Conservation (phyloP, 1,140 invertebrate genomes). For the Macrobrachium rosenbergii region DNA sequence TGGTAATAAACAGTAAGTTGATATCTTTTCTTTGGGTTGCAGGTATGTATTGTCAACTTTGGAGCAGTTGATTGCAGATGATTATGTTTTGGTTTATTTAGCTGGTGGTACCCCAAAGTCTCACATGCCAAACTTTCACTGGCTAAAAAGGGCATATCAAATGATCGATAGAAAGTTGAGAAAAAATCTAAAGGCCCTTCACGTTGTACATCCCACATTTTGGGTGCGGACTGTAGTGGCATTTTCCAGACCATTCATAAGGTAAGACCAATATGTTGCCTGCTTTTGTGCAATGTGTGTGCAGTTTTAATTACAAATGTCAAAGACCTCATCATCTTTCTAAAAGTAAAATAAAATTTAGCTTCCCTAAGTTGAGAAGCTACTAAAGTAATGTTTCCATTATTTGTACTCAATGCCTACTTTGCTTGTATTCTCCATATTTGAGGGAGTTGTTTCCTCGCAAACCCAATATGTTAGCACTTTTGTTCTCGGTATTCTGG, state of each 20-base stretch:
- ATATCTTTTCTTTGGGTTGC: slow-evolving; percentile 9
- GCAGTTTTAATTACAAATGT: neutral
- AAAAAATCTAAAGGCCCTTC: slow-evolving; percentile 87
- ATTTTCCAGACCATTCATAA: slow-evolving; percentile 87
- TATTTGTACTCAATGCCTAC: no score
- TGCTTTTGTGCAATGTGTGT: neutral
- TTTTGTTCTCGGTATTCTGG: no score
- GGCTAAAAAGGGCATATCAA: slow-evolving; percentile 84
- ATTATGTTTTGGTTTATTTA: slow-evolving; percentile 89
- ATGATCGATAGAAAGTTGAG: slow-evolving; percentile 82
- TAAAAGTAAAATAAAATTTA: no score
- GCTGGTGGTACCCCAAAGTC: slow-evolving; percentile 83
- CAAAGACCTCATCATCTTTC: no score
- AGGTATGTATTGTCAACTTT: slow-evolving; percentile 88
- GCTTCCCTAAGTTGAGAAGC: no score
- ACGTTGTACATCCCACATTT: slow-evolving; percentile 90
- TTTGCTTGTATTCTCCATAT: no score
- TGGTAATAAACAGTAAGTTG: no score
- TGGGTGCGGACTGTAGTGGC: slow-evolving; percentile 89
- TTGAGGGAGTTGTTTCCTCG: no score
- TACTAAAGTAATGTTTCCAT: no score
- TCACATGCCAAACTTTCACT: slow-evolving; percentile 84
- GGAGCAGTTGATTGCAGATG: slow-evolving; percentile 88
- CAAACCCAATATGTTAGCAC: no score
- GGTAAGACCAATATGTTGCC: slow-evolving; percentile 73